phyloP scores from a whole-genome alignment of 2,888 invertebrate genomes.

The Synergus umbraculus region DNA sequence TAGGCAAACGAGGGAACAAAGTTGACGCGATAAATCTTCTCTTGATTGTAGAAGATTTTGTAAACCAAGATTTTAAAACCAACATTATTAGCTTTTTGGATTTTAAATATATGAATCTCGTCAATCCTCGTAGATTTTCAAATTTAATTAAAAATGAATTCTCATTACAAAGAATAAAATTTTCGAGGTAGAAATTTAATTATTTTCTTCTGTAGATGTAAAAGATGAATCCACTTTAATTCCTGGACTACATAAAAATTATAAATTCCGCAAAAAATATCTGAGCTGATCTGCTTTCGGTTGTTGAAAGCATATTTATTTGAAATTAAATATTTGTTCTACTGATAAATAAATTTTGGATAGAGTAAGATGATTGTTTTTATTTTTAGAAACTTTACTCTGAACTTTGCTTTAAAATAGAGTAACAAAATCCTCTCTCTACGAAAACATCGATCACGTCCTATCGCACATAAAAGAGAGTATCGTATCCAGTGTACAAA shows the following conservation, averaged over 20 bases:
- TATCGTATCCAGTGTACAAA: neutral
- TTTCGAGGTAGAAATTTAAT: neutral
- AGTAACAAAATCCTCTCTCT: constrained; percentile 16
- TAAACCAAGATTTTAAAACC: neutral
- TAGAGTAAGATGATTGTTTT: too few species aligned
- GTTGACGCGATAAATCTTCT: constrained; percentile 1
- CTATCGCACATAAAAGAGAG: neutral
- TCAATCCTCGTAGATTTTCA: too few species aligned
- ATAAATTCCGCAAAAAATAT: too few species aligned
- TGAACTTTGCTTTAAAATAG: neutral
- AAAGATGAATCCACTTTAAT: too few species aligned
- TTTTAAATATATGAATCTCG: too few species aligned
- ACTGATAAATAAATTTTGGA: too few species aligned
- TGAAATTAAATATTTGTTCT: too few species aligned
- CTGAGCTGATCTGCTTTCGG: too few species aligned
- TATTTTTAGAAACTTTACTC: neutral
- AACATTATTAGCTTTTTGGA: neutral
- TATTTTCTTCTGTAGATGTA: neutral
- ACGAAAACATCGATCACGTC: constrained; percentile 22
- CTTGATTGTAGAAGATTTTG: constrained; percentile 9
- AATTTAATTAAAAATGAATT: too few species aligned
- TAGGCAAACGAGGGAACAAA: neutral
- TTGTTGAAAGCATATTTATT: too few species aligned
- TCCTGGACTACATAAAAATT: too few species aligned
- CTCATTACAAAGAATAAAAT: too few species aligned